Percentiles rank a stretch among this genome's conserved stretches.
Evolutionary conservation across 2,888 invertebrate species (phyloP).

Genomic region (Platerodrilus igneus): DNA sequence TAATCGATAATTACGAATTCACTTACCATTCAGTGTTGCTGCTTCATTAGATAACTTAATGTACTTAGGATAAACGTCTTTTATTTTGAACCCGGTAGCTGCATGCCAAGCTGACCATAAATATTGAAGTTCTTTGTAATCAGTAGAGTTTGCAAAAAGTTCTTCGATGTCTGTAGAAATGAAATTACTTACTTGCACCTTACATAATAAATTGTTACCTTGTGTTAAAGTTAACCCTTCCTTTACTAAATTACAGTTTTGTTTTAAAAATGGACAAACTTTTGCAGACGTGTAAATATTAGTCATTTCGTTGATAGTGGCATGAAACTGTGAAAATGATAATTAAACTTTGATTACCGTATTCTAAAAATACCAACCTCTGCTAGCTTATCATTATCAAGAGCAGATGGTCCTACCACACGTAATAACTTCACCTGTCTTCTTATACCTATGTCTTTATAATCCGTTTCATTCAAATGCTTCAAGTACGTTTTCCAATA

Average conservation of each 20-base stretch:
- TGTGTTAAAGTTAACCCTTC: slow-evolving; percentile 6
- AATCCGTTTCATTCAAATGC: slow-evolving; percentile 35
- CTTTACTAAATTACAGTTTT: slow-evolving; percentile 30
- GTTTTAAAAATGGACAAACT: slow-evolving; percentile 38
- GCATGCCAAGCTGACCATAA: slow-evolving; percentile 65
- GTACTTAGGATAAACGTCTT: slow-evolving; percentile 56
- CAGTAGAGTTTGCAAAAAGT: slow-evolving; percentile 47
- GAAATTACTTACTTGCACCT: neutral
- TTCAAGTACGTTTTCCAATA: slow-evolving; percentile 39
- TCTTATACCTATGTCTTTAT: slow-evolving; percentile 38
- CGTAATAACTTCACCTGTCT: slow-evolving; percentile 46
- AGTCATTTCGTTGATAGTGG: slow-evolving; percentile 16
- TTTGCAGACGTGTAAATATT: slow-evolving; percentile 41
- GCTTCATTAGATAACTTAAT: slow-evolving; percentile 60
- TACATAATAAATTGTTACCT: neutral
- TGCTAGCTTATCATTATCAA: slow-evolving; percentile 37
- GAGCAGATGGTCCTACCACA: slow-evolving; percentile 45
- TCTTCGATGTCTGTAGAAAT: slow-evolving; percentile 42
- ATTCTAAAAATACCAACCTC: slow-evolving; percentile 28
- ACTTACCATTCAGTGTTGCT: slow-evolving; percentile 50
- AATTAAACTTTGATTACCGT: neutral
- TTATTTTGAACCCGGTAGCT: slow-evolving; percentile 58
- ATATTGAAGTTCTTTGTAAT: slow-evolving; percentile 58
- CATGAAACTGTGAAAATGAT: slow-evolving; percentile 13
- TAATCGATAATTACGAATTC: too few relatives aligned